Evolutionary conservation across 2,113 vertebrate species (phyloP), one percentile per base, ranked within the genome.

Genomic region (Syrmaticus mikado): DNA sequence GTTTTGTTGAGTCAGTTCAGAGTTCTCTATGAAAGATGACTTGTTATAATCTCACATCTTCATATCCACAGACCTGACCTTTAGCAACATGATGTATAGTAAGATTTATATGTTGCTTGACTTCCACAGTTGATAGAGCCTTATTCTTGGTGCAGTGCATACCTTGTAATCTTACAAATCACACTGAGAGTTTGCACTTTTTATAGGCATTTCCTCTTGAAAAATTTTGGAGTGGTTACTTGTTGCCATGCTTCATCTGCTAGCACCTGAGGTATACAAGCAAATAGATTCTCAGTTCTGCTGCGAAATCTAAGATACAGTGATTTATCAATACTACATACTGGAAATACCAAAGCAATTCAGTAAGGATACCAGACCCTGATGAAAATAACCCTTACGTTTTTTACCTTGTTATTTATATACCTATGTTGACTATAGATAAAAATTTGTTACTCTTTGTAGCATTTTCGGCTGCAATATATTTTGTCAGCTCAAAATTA

Each of bases 371-470:
- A 72, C 20, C 53, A 86, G 81, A 46, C 32, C 30, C 21, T 45
- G 34, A 65, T 2, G 1, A 71, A 88, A 82, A 61, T 43, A 46
- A 30, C 73, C 15, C 40, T 62, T 15, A 13, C 18, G 10, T 71
- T 6, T 71, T 86, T 86, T 78, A 70, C 21, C 22, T 38, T 61
- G 19, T 19, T 75, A 8, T 61, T 64, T 64, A 17, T 38, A 3
- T 41, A 13, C n/a, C 6, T 58, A 8, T 22, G 6, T 38, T 73
- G 21, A 16, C 17, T 41, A 74, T 46, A 62, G 34, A 16, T 89
- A 64, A 80, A 90, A 76, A 14, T 38, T 79, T 74, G 13, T 85
- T 70, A 53, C 21, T 10, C 36, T 82, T 91, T 79, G n/a, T 73
- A 41, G 7, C 27, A n/a, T 89, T 82, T 87, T 32, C 16, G 41